Percentiles rank a stretch among this genome's conserved stretches.
Evolutionary conservation across 1,140 invertebrate species (phyloP).

Genomic region (Calliphora vicina): DNA sequence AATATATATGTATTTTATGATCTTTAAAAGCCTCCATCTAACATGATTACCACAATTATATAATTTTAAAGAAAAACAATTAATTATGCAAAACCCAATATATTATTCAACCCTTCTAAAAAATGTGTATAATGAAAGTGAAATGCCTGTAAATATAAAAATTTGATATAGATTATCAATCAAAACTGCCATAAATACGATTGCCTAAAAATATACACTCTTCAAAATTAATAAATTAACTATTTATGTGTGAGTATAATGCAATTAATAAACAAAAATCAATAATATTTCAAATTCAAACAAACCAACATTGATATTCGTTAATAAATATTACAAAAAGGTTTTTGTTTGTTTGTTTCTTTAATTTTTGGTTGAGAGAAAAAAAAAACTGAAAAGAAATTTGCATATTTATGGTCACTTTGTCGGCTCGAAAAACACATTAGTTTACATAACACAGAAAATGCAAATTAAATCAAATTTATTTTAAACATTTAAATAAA

Average conservation of each 20-base stretch:
- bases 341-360: too few species aligned
- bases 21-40: too few species aligned
- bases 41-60: too few species aligned
- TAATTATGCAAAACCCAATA: neutral
- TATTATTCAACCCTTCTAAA: neutral
- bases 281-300: too few species aligned
- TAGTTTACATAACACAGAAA: neutral
- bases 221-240: neutral
- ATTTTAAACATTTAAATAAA: constrained; percentile 3
- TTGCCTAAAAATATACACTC: neutral
- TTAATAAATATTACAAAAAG: too few species aligned
- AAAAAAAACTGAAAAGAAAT: neutral
- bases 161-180: neutral
- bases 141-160: neutral
- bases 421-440: neutral
- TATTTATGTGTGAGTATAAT: neutral
- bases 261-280: neutral
- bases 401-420: neutral
- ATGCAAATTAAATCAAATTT: neutral
- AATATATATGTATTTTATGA: too few species aligned
- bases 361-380: too few species aligned
- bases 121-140: neutral
- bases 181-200: neutral
- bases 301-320: too few species aligned
- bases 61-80: neutral